A percentile compares a stretch with the other conserved stretches of the same genome.
These are phyloP conservation scores for Troides aeacus DNA, from an alignment of 2,888 invertebrate genomes.

Conservation along the genomic window DNA sequence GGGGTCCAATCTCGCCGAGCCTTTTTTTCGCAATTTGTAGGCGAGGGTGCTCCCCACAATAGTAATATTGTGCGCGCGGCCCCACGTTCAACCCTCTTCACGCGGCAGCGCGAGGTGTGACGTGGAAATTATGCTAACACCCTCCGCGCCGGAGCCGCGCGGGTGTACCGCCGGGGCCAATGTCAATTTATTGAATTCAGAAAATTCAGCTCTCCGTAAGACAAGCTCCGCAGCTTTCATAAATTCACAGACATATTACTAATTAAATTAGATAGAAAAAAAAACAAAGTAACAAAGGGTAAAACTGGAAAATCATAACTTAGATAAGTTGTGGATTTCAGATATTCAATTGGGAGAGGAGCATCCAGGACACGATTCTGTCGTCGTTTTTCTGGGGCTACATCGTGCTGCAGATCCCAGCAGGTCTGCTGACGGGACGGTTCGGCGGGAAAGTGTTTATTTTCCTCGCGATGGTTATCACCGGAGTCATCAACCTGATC, in stretches of 20 bases:
- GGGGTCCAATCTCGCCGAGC: constrained; percentile 1
- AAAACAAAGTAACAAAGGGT: no score
- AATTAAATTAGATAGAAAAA: no score
- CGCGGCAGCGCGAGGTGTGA: not conserved
- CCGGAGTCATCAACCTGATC: constrained; percentile 60
- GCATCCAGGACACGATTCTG: constrained; percentile 81
- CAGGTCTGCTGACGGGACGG: constrained; percentile 85
- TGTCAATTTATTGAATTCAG: not conserved
- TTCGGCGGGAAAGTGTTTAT: constrained; percentile 87
- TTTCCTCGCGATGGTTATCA: constrained; percentile 65
- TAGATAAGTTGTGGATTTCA: constrained; percentile 38
- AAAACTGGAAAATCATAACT: no score
- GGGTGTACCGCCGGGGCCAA: not conserved
- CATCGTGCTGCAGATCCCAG: constrained; percentile 85
- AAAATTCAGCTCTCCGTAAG: not conserved
- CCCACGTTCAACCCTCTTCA: constrained; percentile 8
- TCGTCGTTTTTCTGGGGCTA: constrained; percentile 93
- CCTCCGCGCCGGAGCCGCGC: not conserved
- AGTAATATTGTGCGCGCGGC: constrained; percentile 15
- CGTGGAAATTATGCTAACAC: constrained; percentile 20
- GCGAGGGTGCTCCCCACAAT: constrained; percentile 11
- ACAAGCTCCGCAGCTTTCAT: no score
- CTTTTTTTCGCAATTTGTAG: constrained; percentile 10
- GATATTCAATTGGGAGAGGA: constrained; percentile 80
- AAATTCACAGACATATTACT: no score